A percentile compares a stretch with the other conserved stretches of the same genome.
phyloP scores from a whole-genome alignment of 1,140 invertebrate species.

The Drosophila melanica region DNA sequence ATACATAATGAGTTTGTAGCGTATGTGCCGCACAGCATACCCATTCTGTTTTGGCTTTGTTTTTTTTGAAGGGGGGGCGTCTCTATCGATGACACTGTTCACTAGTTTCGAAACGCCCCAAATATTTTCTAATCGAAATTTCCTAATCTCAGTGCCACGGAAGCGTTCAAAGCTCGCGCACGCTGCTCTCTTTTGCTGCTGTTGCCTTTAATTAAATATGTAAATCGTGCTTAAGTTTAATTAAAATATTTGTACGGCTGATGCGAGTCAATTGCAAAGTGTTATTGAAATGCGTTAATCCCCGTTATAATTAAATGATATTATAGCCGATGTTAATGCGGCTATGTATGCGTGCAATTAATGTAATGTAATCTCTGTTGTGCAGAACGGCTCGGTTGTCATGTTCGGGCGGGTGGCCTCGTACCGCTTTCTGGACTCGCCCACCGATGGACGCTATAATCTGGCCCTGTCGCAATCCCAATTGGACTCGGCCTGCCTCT shows the following conservation, averaged over 20 bases:
- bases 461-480: slow-evolving; percentile 87
- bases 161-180: slow-evolving; percentile 45
- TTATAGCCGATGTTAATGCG: background rate
- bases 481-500: slow-evolving; percentile 90
- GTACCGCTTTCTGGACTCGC: slow-evolving; percentile 96
- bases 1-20: no score
- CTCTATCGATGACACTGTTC: slow-evolving; percentile 39
- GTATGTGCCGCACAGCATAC: background rate
- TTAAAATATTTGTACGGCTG: slow-evolving; percentile 12
- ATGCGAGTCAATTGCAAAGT: slow-evolving; percentile 25
- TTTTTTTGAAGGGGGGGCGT: slow-evolving; percentile 46
- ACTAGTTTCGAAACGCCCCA: slow-evolving; percentile 67
- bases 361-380: slow-evolving; percentile 25
- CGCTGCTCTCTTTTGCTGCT: slow-evolving; percentile 28
- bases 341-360: no score
- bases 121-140: slow-evolving; percentile 47
- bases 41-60: no score
- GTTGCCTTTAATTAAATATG: slow-evolving; percentile 17
- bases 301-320: slow-evolving; percentile 21
- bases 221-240: slow-evolving; percentile 22
- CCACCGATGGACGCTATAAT: slow-evolving; percentile 91
- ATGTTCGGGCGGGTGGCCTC: slow-evolving; percentile 96
- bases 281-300: slow-evolving; percentile 18
- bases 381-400: slow-evolving; percentile 92
- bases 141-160: slow-evolving; percentile 48